These are phyloP conservation scores for Phylloscopus trochilus DNA, from an alignment of 2,113 vertebrate genomes.

Conservation along the genomic window DNA sequence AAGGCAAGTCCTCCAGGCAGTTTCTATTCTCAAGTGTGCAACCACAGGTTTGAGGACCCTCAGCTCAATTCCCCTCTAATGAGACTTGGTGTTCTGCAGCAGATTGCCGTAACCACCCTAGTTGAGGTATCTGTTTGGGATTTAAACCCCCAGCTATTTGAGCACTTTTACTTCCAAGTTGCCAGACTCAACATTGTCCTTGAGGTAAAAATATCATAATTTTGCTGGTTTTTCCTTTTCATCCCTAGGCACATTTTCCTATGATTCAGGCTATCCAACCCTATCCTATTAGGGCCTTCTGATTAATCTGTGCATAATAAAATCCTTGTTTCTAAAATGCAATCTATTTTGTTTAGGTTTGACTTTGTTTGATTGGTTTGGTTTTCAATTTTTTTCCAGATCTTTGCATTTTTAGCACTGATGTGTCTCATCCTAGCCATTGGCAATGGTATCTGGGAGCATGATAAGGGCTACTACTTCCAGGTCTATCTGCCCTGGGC, in stretches of 20 bases:
- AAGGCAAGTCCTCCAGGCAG: neutral
- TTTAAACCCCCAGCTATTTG: neutral
- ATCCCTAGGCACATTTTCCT: neutral
- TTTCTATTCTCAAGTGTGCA: neutral
- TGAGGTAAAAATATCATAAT: neutral
- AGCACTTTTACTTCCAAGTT: neutral
- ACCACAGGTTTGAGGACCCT: neutral
- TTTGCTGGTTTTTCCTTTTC: neutral
- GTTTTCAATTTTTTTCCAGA: slow-evolving; percentile 66
- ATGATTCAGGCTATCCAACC: neutral
- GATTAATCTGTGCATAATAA: neutral
- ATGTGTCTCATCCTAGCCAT: slow-evolving; percentile 87
- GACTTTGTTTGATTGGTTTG: neutral
- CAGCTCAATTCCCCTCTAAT: neutral
- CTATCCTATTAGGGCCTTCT: neutral
- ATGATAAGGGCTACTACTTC: slow-evolving; percentile 79
- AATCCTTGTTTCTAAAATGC: neutral
- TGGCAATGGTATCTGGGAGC: slow-evolving; percentile 88
- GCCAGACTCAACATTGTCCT: neutral
- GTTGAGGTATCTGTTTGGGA: neutral
- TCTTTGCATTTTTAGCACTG: slow-evolving; percentile 83
- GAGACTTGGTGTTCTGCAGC: neutral
- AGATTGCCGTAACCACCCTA: neutral
- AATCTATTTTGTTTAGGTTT: neutral
- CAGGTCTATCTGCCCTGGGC: slow-evolving; percentile 83